Evolutionary conservation across 2,888 invertebrate genomes (phyloP), one percentile per base, ranked within the genome.

Genomic region (Nymphalis c-album): DNA sequence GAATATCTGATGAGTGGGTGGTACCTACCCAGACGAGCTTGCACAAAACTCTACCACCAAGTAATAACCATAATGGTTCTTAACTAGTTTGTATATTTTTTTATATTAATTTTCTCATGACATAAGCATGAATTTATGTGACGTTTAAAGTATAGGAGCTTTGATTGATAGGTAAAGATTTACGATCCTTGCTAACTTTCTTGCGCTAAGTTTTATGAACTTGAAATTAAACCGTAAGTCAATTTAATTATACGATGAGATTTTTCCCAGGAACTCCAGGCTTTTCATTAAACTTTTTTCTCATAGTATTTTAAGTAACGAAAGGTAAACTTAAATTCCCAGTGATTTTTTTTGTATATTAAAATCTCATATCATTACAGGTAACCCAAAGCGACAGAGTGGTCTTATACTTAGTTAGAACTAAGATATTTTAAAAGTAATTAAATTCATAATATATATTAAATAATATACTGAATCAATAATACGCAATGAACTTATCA

Each of bases 121-220:
- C 20, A 51, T 4, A 13, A 22, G 10, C 26, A 22, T 16, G 22
- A 7, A 22, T 51, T 22, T 51, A 22, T 31, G 26, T 17, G 31
- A 55, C 26, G 31, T n/a, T 22, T 51, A 22, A 26, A 50, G 50
- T 50, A 50, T 50, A 50, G 50, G 20, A 18, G 22, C 7, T 60
- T 35, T 78, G 77, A 80, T 80, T 78, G 77, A 80, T 80, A 76
- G 75, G 76, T 73, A 69, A 66, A 63, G 74, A 69, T 74, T 69
- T 69, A 79, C 74, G 74, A 55, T 17, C 31, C 59, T 67, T 69
- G 72, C 65, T 67, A 69, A 73, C 71, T 72, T 69, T 68, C 74
- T 70, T 63, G 63, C 71, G 60, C 71, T 67, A 64, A 63, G 70
- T 71, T 73, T 71, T 68, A 70, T 69, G 63, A 64, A 67, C 67